These are phyloP conservation scores for Macquaria ambigua DNA, from an alignment of 2,113 vertebrate genomes.

Conservation along the genomic window DNA sequence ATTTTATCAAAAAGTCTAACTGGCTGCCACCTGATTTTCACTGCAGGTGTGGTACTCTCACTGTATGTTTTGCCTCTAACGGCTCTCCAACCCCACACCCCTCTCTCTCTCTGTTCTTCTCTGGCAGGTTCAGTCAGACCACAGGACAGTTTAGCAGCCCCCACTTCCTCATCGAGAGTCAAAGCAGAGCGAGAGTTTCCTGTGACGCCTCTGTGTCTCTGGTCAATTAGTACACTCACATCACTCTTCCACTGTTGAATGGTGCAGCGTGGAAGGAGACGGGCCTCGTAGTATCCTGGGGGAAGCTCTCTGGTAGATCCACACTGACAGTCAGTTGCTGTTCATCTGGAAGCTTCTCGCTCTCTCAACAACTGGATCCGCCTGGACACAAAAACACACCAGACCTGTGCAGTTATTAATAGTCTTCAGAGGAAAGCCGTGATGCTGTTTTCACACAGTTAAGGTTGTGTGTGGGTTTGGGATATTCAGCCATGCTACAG, in stretches of 20 bases:
- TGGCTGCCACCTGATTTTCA: neutral
- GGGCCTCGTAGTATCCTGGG: conserved; percentile 1
- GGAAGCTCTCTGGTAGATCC: neutral
- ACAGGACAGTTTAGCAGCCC: conserved; percentile 72
- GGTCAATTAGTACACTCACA: conserved; percentile 64
- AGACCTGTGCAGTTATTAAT: neutral
- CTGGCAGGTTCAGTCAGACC: conserved; percentile 69
- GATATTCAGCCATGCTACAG: conserved; percentile 78
- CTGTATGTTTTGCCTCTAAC: conserved; percentile 20
- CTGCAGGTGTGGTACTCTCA: conserved; percentile 24
- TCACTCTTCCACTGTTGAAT: conserved; percentile 38
- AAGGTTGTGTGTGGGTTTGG: conserved; percentile 6
- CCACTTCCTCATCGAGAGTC: conserved; percentile 78
- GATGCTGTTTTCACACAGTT: conserved; percentile 62
- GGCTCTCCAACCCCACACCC: neutral
- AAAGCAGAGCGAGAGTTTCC: conserved; percentile 69
- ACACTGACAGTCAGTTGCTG: neutral
- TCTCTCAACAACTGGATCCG: conserved; percentile 16
- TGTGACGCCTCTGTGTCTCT: conserved; percentile 73
- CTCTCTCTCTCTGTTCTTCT: conserved; percentile 53
- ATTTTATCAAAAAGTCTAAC: neutral
- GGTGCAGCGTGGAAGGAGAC: conserved; percentile 37
- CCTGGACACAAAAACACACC: conserved; percentile 11
- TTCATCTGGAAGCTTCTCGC: conserved; percentile 1
- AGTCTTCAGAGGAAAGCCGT: conserved; percentile 22